Base-by-base conservation (phyloP, 2,113 vertebrate genomes). In the Antigone vipio region DNA sequence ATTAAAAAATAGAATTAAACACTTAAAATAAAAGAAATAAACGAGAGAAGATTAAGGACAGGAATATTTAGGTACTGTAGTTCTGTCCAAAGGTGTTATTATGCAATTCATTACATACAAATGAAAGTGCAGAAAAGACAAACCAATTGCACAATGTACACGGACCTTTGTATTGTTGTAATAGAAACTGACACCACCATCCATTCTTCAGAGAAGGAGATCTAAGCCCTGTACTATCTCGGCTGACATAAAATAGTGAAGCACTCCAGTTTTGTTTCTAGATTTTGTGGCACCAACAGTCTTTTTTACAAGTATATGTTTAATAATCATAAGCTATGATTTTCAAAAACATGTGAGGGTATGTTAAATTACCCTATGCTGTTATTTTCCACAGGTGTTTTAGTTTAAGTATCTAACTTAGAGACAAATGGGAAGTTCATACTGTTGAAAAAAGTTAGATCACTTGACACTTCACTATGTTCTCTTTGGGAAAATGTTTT, bases 121-220 rank as follows among this genome's bases (percentile, higher is more conserved):
- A 75, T 62, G 62, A 40, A 84, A 64, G 7, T 19, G 15, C 12
- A 38, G 38, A 42, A 79, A 75, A 71, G 13, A 56, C 30, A 62
- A 66, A 12, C 4, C 34, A 60, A 0, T 2, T 78, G 50, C 30
- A 3, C 4, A 23, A 47, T 9, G 7, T 64, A 53, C 9, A 7
- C 1, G 3, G 11, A 77, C 4, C 4, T 55, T 59, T 67, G 9
- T 38, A 55, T 22, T 52, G 24, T 8, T 80, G 11, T 49, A 45
- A 26, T 12, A 52, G 8, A 20, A 66, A 52, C 2, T 64, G 11
- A 55, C 4, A 56, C 5, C 17, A 15, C 1, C 11, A 29, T 52
- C 23, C 3, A 12, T 42, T 67, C 47, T 72, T 92, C 32, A 82
- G 47, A 38, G 26, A 42, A 55, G 24, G 11, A 67, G 8, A 44